A percentile compares a stretch with the other conserved stretches of the same genome.
These are phyloP conservation scores for Meleagris gallopavo DNA, from an alignment of 2,113 vertebrate genomes.

Conservation along the genomic window DNA sequence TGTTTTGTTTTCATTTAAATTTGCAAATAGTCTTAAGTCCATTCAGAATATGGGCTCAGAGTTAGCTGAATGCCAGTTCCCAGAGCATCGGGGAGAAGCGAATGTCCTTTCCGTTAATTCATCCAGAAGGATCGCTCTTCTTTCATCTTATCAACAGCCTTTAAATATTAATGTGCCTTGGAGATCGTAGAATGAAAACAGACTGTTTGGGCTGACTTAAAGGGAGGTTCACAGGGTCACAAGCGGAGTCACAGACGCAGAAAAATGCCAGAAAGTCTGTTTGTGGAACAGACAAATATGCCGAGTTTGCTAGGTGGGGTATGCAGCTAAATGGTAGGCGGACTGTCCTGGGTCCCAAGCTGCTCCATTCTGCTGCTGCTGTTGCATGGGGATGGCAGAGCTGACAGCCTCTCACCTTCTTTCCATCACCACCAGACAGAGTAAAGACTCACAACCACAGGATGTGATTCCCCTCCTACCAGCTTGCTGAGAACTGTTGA, in stretches of 20 bases:
- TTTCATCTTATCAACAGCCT: constrained; percentile 45
- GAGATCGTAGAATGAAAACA: constrained; percentile 36
- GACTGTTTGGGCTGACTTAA: constrained; percentile 36
- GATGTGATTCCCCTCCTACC: background rate
- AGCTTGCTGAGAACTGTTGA: constrained; percentile 27
- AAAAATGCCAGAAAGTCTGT: constrained; percentile 68
- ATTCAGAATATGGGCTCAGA: constrained; percentile 32
- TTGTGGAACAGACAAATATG: constrained; percentile 24
- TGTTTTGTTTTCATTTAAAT: constrained; percentile 34
- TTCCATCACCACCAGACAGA: background rate
- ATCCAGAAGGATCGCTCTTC: constrained; percentile 16
- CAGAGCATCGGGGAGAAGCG: background rate
- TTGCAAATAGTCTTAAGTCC: background rate
- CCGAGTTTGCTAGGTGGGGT: constrained; percentile 28
- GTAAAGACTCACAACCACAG: background rate
- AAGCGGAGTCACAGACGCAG: constrained; percentile 41
- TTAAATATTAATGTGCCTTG: constrained; percentile 54
- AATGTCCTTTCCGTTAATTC: constrained; percentile 7
- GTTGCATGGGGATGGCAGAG: background rate
- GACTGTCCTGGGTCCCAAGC: background rate
- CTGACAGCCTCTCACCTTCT: background rate
- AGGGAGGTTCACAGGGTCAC: constrained; percentile 63
- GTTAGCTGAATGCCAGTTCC: constrained; percentile 26
- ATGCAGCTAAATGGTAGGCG: background rate
- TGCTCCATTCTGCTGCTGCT: background rate